These are phyloP conservation scores for Eledona agricola DNA, from an alignment of 2,888 invertebrate genomes.

Conservation along the genomic window DNA sequence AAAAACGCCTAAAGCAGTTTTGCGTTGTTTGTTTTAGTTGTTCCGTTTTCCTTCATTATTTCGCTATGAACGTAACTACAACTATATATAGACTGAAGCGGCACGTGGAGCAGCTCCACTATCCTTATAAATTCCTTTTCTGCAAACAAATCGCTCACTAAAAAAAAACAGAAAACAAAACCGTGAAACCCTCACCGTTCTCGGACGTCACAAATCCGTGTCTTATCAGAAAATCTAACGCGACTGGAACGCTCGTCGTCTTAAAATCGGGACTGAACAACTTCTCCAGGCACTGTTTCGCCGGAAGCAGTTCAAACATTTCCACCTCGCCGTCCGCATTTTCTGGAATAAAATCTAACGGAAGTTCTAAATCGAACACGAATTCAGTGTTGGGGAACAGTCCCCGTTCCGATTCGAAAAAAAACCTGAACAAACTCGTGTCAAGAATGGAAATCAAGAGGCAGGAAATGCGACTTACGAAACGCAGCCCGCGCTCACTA, in stretches of 20 bases:
- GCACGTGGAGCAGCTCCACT: slow-evolving; percentile 87
- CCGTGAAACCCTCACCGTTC: slow-evolving; percentile 71
- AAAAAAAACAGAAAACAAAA: slow-evolving; percentile 8
- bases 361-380: slow-evolving; percentile 91
- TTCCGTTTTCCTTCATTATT: slow-evolving; percentile 48
- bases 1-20: slow-evolving; percentile 27
- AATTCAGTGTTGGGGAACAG: slow-evolving; percentile 95
- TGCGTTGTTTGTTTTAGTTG: slow-evolving; percentile 29
- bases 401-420: slow-evolving; percentile 92
- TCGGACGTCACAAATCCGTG: slow-evolving; percentile 90
- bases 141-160: too few species aligned
- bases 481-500: slow-evolving; percentile 82
- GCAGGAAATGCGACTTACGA: slow-evolving; percentile 72
- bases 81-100: slow-evolving; percentile 80
- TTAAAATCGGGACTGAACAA: slow-evolving; percentile 88
- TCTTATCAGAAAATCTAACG: slow-evolving; percentile 91
- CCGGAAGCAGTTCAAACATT: slow-evolving; percentile 85
- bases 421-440: slow-evolving; percentile 70
- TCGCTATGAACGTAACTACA: slow-evolving; percentile 60
- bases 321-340: slow-evolving; percentile 96
- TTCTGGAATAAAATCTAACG: slow-evolving; percentile 87
- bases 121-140: slow-evolving; percentile 85
- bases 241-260: slow-evolving; percentile 91
- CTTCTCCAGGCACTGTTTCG: slow-evolving; percentile 82
- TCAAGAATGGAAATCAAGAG: slow-evolving; percentile 9